Evolutionary conservation across 2,113 vertebrate species (phyloP).

Genomic region (Nettapus auritus): DNA sequence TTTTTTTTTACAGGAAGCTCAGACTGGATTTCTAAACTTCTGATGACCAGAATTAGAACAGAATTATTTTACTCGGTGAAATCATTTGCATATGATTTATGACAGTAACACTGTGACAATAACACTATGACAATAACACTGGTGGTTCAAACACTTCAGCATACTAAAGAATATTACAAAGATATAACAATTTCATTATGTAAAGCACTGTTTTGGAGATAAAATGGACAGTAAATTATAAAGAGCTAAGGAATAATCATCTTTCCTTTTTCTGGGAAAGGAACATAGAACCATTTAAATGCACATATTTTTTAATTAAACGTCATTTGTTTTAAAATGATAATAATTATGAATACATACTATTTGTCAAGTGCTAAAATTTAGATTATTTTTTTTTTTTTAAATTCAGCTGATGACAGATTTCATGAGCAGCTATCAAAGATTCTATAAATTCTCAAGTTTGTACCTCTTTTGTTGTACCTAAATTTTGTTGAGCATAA

Average conservation of each 20-base stretch:
- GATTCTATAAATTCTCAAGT: background rate
- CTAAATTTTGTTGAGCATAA: background rate
- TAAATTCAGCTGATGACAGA: background rate
- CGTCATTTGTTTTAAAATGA: background rate
- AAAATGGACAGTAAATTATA: background rate
- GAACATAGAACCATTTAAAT: background rate
- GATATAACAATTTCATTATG: background rate
- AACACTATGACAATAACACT: background rate
- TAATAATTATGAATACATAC: background rate
- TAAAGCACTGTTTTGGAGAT: background rate
- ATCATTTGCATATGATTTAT: background rate
- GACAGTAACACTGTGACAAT: background rate
- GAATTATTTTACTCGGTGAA: background rate
- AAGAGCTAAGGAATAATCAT: background rate
- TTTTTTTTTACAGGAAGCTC: background rate
- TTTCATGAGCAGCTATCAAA: background rate
- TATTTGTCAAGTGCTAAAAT: background rate
- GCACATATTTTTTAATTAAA: background rate
- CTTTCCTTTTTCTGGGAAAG: background rate
- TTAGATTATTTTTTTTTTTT: background rate
- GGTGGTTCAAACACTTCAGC: background rate
- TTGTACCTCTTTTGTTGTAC: background rate
- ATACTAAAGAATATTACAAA: background rate
- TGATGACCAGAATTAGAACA: background rate
- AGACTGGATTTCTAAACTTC: background rate